phyloP scores from a whole-genome alignment of 2,113 vertebrate genomes.

The Coracopsis vasa region DNA sequence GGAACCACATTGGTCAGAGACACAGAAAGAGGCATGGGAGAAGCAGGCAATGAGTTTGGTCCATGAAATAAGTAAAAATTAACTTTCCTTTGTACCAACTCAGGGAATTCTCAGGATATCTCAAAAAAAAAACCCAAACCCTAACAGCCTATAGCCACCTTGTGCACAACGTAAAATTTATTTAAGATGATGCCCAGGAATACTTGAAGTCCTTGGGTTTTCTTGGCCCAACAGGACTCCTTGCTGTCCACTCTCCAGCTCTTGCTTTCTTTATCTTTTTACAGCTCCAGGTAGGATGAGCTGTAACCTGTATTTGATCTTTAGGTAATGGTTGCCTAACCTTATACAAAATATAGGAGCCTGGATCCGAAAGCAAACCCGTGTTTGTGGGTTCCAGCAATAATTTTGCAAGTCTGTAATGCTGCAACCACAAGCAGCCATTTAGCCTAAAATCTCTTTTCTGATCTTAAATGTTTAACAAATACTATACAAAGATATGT shows the following conservation, averaged over 20 bases:
- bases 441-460: not conserved
- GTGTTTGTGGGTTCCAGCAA: not conserved
- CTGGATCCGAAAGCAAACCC: not conserved
- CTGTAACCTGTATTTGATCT: not conserved
- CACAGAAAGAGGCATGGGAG: not conserved
- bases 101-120: not conserved
- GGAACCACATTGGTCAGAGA: rapidly evolving
- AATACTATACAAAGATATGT: not conserved
- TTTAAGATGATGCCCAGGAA: not conserved
- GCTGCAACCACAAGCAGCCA: not conserved
- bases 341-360: not conserved
- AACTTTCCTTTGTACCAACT: not conserved
- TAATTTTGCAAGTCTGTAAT: not conserved
- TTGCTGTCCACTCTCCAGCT: not conserved
- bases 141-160: not conserved
- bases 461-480: conserved; percentile 41
- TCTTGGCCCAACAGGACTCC: not conserved
- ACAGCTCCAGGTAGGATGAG: not conserved
- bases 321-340: not conserved
- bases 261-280: not conserved
- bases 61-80: not conserved
- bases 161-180: not conserved
- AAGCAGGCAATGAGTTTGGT: not conserved
- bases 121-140: rapidly evolving
- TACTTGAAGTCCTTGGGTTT: not conserved